Conservation (phyloP, 2,113 vertebrate genomes). For the Pseudorectes ferrugineus region DNA sequence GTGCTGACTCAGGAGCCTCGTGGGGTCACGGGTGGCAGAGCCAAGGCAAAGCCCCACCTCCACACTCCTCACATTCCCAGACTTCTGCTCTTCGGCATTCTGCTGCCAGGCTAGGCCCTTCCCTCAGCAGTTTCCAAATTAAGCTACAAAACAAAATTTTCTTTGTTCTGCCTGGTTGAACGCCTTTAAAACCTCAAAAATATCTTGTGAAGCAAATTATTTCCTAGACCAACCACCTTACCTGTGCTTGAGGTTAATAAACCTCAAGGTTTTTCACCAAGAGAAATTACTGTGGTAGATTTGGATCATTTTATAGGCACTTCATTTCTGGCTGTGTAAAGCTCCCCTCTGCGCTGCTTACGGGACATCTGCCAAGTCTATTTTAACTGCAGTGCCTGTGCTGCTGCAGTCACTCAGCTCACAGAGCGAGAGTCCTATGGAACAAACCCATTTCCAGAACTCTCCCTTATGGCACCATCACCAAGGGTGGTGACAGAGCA, state of each 20-base stretch:
- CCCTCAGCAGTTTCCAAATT: background rate
- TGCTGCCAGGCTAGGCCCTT: background rate
- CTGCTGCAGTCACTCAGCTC: background rate
- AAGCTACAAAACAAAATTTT: background rate
- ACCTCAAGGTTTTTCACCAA: background rate
- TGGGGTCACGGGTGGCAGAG: background rate
- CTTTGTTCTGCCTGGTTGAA: background rate
- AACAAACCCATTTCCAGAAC: background rate
- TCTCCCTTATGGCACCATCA: fast-evolving
- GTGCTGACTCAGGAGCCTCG: background rate
- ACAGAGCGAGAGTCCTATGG: fast-evolving
- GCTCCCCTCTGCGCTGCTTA: background rate
- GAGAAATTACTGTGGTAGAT: background rate
- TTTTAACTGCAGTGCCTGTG: background rate
- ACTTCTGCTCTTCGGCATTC: background rate
- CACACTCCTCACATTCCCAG: background rate
- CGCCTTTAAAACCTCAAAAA: background rate
- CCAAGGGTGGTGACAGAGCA: background rate
- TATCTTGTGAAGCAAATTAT: background rate
- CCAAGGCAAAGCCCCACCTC: background rate
- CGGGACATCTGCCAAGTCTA: background rate
- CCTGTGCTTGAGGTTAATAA: background rate
- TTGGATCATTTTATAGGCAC: background rate
- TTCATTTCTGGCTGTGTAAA: background rate
- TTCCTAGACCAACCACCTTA: background rate